A percentile compares a stretch with the other conserved stretches of the same genome.
Conservation (phyloP, 2,797 vertebrate genomes). For the Muraenolepis orangiensis region DNA sequence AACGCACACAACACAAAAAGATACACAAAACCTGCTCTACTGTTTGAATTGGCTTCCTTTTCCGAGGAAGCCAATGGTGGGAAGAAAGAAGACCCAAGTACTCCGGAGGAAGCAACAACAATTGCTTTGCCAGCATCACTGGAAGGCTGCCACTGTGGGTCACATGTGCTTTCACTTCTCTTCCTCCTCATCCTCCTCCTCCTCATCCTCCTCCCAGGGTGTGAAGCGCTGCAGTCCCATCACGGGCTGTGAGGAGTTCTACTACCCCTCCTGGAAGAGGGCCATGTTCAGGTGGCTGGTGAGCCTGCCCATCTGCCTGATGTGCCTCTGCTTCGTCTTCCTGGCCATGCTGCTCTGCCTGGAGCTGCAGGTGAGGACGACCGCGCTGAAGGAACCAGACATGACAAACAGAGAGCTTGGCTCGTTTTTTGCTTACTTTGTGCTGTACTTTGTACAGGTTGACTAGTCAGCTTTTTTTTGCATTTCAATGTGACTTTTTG, state of each 20-base stretch:
- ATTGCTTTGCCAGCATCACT: background rate
- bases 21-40: background rate
- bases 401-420: background rate
- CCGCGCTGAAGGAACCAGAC: background rate
- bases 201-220: conserved; percentile 65
- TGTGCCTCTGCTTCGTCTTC: conserved; percentile 85
- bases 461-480: background rate
- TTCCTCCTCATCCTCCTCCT: background rate
- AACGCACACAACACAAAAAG: too few relatives aligned
- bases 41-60: background rate
- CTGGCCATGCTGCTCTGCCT: conserved; percentile 90
- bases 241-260: conserved; percentile 86
- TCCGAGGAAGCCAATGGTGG: background rate
- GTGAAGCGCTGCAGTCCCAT: conserved; percentile 86
- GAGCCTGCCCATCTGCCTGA: conserved; percentile 85
- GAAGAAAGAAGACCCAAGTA: background rate
- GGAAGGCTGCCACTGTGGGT: background rate
- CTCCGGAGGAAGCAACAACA: background rate
- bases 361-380: conserved; percentile 68
- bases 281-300: conserved; percentile 86
- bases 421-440: background rate
- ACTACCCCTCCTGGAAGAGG: conserved; percentile 91
- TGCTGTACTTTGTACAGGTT: too few relatives aligned
- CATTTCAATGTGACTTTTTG: background rate
- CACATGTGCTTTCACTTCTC: background rate